Evolutionary conservation across 2,888 invertebrate genomes (phyloP), one percentile per base, ranked within the genome.

Genomic region (Agrotis clavis): DNA sequence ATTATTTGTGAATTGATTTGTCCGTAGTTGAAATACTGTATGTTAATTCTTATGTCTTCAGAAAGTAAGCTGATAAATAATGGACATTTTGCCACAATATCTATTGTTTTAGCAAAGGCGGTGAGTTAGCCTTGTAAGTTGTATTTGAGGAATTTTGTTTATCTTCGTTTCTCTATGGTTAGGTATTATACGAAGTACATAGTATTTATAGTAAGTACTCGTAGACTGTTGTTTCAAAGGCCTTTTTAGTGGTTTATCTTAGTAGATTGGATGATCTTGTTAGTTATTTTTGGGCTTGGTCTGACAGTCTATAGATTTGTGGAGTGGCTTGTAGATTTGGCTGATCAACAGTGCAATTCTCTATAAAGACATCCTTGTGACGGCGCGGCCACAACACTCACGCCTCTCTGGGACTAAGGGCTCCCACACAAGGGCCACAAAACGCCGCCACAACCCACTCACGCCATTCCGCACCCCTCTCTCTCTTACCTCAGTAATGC

Each of bases 31-130:
- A 35, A 57, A 14, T 57, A 57, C 57, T 57, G 57, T 35, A 35
- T n/a, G n/a, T 35, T 35, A 35, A 57, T 14, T n/a, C 35, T 14
- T n/a, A 57, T 35, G 35, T 57, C 35, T 19, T 57, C 14, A 7
- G 14, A 14, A 25, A n/a, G 18, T 47, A 64, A 68, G 56, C 61
- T 62, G 53, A 41, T 78, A 76, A 79, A 51, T 81, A 61, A 81
- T 68, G 68, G 21, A 56, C 21, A 69, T 79, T 51, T 41, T 51
- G 64, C 47, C 9, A 51, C 25, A 68, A 19, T 50, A 45, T 45
- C 63, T 14, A 67, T 80, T 77, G 57, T 67, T 74, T 74, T 67
- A 54, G 45, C 47, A 48, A 25, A 9, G 45, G 60, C 30, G 16
- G 16, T 14, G 21, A 64, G 53, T 61, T 57, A 48, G 45, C 51